A percentile compares a stretch with the other conserved stretches of the same genome.
Evolutionary conservation across 2,888 invertebrate genomes (phyloP).

Genomic region (Acleris emargana): DNA sequence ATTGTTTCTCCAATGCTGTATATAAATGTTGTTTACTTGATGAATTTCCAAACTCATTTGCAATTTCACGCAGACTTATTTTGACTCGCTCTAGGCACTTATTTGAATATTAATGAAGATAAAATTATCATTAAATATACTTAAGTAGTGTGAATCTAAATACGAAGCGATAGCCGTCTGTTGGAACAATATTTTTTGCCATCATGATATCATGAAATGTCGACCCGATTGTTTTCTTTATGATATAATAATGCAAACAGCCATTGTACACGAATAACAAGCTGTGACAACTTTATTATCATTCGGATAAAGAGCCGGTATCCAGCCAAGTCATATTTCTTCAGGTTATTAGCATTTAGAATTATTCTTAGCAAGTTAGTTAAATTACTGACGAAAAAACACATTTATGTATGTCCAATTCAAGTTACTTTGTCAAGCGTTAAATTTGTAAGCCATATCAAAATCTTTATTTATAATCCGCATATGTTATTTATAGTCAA

Average conservation of each 20-base stretch:
- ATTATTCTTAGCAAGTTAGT: constrained; percentile 24
- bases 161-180: constrained; percentile 13
- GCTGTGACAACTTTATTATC: constrained; percentile 30
- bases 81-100: constrained; percentile 30
- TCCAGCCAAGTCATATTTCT: constrained; percentile 14
- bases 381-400: constrained; percentile 13
- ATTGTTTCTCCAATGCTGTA: constrained; percentile 24
- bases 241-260: constrained; percentile 46
- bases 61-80: constrained; percentile 20
- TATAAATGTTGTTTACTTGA: constrained; percentile 26
- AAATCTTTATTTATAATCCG: constrained; percentile 29
- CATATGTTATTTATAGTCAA: constrained; percentile 13
- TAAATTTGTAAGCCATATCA: constrained; percentile 10
- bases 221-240: constrained; percentile 48
- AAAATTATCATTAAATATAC: constrained; percentile 7
- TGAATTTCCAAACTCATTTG: constrained; percentile 28
- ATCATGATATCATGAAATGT: constrained; percentile 25
- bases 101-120: constrained; percentile 17
- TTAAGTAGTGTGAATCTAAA: constrained; percentile 13
- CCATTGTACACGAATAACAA: constrained; percentile 38
- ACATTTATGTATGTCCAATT: constrained; percentile 10
- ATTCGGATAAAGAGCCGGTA: constrained; percentile 1
- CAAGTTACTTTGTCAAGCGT: constrained; percentile 4
- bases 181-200: constrained; percentile 15
- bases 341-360: constrained; percentile 13